A percentile compares a stretch with the other conserved stretches of the same genome.
These are phyloP conservation scores for Nixonia krombeini DNA, from an alignment of 1,140 invertebrate genomes.

Conservation along the genomic window DNA sequence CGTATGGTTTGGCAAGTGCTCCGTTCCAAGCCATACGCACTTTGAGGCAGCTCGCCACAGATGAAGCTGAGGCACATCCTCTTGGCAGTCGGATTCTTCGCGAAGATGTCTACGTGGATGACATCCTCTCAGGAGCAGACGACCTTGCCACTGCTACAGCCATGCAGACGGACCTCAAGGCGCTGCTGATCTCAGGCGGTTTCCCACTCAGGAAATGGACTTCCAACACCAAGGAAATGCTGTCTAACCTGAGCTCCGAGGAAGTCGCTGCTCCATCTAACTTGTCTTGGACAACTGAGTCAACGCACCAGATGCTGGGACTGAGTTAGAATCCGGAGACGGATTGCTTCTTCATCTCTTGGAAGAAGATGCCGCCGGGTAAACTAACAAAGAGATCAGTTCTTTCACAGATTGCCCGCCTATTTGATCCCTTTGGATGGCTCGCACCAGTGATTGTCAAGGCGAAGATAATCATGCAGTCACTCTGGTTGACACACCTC, in stretches of 20 bases:
- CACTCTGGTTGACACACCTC: not conserved
- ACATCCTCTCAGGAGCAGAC: no score
- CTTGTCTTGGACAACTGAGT: no score
- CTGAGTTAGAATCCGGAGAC: no score
- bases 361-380: no score
- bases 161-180: no score
- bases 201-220: no score
- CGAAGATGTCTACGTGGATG: slow-evolving; percentile 43
- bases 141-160: slow-evolving; percentile 17
- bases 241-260: no score
- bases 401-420: slow-evolving; percentile 36
- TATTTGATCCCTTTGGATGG: slow-evolving; percentile 26
- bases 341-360: no score
- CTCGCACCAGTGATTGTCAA: slow-evolving; percentile 37
- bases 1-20: not conserved
- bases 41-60: not conserved
- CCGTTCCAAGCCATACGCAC: not conserved
- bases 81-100: slow-evolving; percentile 8
- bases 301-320: no score
- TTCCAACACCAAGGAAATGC: no score
- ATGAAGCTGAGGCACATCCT: slow-evolving; percentile 21
- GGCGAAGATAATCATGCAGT: slow-evolving; percentile 45
- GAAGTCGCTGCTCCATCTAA: no score
- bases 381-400: slow-evolving; percentile 27
- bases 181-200: no score